A percentile compares a stretch with the other conserved stretches of the same genome.
Conservation (phyloP, 2,888 invertebrate genomes). For the Cryptocheilus praepositus region DNA sequence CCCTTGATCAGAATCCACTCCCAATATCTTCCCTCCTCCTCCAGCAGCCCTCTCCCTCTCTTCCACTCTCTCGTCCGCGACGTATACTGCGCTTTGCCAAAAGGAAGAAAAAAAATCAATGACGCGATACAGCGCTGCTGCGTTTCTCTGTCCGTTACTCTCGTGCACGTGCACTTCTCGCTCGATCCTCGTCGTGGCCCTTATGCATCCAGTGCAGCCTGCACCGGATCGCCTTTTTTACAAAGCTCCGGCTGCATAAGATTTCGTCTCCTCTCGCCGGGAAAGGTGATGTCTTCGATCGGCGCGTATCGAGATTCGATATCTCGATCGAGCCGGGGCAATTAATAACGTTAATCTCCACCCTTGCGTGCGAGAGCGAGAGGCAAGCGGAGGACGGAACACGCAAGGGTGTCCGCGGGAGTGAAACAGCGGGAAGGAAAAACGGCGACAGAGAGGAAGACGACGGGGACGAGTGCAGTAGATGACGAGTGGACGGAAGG, state of each 20-base stretch:
- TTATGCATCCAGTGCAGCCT: conserved; percentile 34
- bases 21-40: conserved; percentile 15
- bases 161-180: conserved; percentile 1
- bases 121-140: conserved; percentile 3
- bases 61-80: background rate
- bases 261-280: conserved; percentile 39
- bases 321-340: conserved; percentile 45
- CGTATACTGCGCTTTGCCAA: background rate
- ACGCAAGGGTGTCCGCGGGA: background rate
- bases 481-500: background rate
- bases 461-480: background rate
- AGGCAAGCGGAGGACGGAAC: conserved; percentile 5
- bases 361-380: background rate
- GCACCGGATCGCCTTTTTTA: conserved; percentile 34
- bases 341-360: conserved; percentile 48
- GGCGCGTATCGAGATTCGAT: conserved; percentile 38
- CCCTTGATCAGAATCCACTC: conserved; percentile 27
- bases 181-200: conserved; percentile 18
- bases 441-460: background rate
- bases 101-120: conserved; percentile 6
- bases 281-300: conserved; percentile 47
- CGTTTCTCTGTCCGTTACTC: background rate
- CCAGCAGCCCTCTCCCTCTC: conserved; percentile 23
- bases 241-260: conserved; percentile 14
- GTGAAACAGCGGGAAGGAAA: background rate